Conservation (phyloP, 2,113 vertebrate genomes). For the Archilochus colubris region DNA sequence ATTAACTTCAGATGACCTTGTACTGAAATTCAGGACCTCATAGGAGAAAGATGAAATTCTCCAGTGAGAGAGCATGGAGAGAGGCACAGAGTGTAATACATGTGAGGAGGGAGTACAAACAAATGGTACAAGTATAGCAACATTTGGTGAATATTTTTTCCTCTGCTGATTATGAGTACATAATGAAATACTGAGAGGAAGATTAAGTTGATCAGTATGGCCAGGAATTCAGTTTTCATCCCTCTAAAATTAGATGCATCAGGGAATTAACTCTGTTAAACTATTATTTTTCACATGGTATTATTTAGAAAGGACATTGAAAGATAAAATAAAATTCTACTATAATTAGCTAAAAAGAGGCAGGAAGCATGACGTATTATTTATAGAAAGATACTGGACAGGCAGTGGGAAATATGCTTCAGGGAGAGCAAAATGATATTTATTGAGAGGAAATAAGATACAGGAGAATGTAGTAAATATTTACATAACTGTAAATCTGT, state of each 20-base stretch:
- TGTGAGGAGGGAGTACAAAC: not conserved
- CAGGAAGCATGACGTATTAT: not conserved
- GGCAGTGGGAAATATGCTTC: not conserved
- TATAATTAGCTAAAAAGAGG: not conserved
- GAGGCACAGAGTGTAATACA: not conserved
- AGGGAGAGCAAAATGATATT: not conserved
- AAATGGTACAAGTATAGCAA: not conserved
- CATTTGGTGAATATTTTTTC: not conserved
- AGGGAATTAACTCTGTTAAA: not conserved
- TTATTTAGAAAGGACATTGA: not conserved
- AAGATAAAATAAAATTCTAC: not conserved
- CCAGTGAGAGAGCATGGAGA: not conserved
- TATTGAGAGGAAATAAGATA: not conserved
- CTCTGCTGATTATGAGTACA: not conserved
- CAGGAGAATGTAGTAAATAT: not conserved
- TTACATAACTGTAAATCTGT: not conserved
- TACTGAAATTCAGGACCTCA: not conserved
- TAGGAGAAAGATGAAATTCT: not conserved
- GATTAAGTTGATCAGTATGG: not conserved
- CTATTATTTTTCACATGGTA: not conserved
- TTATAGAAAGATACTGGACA: not conserved
- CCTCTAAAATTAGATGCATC: not conserved
- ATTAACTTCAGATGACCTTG: not conserved
- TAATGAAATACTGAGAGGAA: not conserved
- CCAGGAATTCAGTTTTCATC: not conserved